Conservation (phyloP, 2,113 vertebrate species). For the Mobula hypostoma region DNA sequence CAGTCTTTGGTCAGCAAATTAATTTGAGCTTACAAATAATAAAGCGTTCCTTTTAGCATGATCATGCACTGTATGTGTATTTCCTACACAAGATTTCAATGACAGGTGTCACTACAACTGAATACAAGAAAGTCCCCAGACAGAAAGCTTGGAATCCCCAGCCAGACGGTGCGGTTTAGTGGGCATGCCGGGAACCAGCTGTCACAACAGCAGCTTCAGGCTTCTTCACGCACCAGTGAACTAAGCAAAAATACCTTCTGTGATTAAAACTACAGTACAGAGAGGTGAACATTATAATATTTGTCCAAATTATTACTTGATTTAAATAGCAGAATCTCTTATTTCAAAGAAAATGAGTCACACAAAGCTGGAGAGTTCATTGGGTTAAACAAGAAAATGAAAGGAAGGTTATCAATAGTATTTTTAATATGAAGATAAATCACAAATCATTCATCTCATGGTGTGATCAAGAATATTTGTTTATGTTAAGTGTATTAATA, state of each 20-base stretch:
- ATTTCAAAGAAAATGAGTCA: not conserved
- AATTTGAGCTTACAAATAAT: not conserved
- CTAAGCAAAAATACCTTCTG: not conserved
- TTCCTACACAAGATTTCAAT: not conserved
- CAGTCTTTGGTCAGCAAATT: not conserved
- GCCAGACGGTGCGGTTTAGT: not conserved
- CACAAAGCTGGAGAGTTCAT: not conserved
- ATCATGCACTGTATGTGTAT: not conserved
- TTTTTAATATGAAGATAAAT: not conserved
- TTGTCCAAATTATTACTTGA: not conserved
- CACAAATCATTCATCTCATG: not conserved
- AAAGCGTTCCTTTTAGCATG: not conserved
- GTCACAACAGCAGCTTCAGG: not conserved
- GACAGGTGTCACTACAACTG: not conserved
- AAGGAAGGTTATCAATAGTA: not conserved
- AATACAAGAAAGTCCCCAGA: not conserved
- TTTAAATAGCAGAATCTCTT: not conserved
- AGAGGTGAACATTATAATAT: not conserved
- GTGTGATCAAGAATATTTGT: not conserved
- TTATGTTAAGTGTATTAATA: not conserved
- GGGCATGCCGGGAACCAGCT: constrained; percentile 12
- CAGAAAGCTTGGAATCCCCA: not conserved
- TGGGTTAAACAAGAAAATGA: not conserved
- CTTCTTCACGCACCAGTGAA: not conserved
- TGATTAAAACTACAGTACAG: not conserved